A percentile compares a stretch with the other conserved stretches of the same genome.
Conservation (phyloP, 2,113 vertebrate species). For the Kryptolebias marmoratus region DNA sequence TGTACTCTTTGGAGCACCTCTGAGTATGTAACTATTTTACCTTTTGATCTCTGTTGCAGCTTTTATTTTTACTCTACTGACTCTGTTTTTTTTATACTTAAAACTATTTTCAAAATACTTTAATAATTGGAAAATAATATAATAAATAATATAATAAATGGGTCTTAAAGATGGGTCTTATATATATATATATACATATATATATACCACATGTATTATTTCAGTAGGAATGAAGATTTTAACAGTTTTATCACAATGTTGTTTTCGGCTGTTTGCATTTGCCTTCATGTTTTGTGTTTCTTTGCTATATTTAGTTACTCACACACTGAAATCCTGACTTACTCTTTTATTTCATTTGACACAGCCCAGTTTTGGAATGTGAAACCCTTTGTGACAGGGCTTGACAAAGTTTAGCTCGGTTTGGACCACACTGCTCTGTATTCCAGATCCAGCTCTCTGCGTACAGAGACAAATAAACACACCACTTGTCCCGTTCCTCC, state of each 20-base stretch:
- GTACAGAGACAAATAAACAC: slow-evolving; percentile 39
- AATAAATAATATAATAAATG: too few species aligned
- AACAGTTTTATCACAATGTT: too few species aligned
- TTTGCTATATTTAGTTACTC: background rate
- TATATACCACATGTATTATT: too few species aligned
- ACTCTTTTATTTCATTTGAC: background rate
- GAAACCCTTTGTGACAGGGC: background rate
- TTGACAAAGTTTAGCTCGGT: background rate
- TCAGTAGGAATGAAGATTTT: too few species aligned
- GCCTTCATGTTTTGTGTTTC: background rate
- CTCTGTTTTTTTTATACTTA: background rate
- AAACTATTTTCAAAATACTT: background rate
- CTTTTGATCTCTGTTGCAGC: background rate
- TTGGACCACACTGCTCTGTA: slow-evolving; percentile 45
- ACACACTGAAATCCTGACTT: background rate
- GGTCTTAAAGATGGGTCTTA: too few species aligned
- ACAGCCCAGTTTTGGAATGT: background rate
- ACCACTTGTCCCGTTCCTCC: slow-evolving; percentile 7
- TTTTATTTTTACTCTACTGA: background rate
- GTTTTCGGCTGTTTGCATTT: background rate
- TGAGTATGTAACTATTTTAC: slow-evolving; percentile 81
- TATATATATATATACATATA: too few species aligned
- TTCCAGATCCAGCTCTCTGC: slow-evolving; percentile 65
- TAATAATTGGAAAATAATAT: too few species aligned
- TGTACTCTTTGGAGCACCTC: slow-evolving; percentile 93